Evolutionary conservation across 2,113 vertebrate species (phyloP), one percentile per base, ranked within the genome.

Genomic region (Thinocorus orbignyianus): DNA sequence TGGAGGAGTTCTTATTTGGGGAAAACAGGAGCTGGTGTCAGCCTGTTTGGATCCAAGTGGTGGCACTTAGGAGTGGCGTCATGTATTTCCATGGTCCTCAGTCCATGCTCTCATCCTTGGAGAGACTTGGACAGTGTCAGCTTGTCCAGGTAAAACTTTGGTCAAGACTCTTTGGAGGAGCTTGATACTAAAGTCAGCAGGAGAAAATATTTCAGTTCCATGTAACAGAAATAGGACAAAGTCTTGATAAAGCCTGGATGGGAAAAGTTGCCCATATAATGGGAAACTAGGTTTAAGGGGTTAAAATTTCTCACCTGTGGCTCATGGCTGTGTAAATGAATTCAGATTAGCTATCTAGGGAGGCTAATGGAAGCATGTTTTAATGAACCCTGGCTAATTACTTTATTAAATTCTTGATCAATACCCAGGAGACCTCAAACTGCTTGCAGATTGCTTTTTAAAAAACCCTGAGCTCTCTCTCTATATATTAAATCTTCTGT

Each of bases 311-410:
- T 33, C 55, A 68, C 88, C 88, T 93, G 88, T 84, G 41, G 28
- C 72, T 82, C 11, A 5, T 78, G 35, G 35, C 60, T 66, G 68
- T 24, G 35, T 54, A 62, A 92, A 86, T 90, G 42, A 96, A 96
- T 94, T 95, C 92, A 86, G 68, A 92, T 90, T 46, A 94, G 55
- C 41, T 90, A 81, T 48, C 85, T 80, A 52, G 81, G 71, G 70
- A 92, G 57, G 37, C 49, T 94, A 92, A 93, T 90, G 86, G n/a
- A 88, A 74, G 57, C 44, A 44, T 94, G 54, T 74, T 90, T 93
- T 97, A 94, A 95, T 95, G 95, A 96, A 92, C 72, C 35, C 22
- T 71, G 48, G 35, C 79, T 96, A 96, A 95, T 97, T 92, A 92
- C 68, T 92, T 35, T 86, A 24, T 94, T 95, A 94, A 90, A 39